Evolutionary conservation across 2,888 invertebrate genomes (phyloP).

Genomic region (Colletes collaris): DNA sequence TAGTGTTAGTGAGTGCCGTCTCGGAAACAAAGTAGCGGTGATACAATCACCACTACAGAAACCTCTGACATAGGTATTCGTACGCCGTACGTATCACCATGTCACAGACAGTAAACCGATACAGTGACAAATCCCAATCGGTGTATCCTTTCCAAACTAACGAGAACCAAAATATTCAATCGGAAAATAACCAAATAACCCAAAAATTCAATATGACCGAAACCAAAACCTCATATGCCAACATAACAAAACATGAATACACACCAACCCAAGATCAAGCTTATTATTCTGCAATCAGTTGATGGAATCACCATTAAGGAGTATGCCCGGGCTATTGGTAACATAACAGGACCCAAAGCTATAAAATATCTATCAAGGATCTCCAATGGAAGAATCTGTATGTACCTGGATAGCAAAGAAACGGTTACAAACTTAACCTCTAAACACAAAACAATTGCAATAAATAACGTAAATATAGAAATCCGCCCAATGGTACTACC

Average conservation of each 20-base stretch:
- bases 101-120: neutral
- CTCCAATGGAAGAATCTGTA: neutral
- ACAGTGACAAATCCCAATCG: neutral
- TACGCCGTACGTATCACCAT: neutral
- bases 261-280: neutral
- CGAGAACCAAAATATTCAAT: neutral
- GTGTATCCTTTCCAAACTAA: neutral
- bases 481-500: neutral
- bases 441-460: neutral
- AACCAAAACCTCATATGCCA: neutral
- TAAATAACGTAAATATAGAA: neutral
- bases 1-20: neutral
- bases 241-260: neutral
- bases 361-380: neutral
- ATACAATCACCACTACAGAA: neutral
- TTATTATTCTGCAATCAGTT: neutral
- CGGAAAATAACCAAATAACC: neutral
- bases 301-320: neutral
- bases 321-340: neutral
- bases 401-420: slow-evolving; percentile 11
- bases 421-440: neutral
- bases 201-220: neutral
- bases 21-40: neutral
- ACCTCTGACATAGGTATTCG: neutral
- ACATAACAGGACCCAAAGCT: neutral